Conservation (phyloP, 1,140 invertebrate genomes). For the Gonioctena quinquepunctata region DNA sequence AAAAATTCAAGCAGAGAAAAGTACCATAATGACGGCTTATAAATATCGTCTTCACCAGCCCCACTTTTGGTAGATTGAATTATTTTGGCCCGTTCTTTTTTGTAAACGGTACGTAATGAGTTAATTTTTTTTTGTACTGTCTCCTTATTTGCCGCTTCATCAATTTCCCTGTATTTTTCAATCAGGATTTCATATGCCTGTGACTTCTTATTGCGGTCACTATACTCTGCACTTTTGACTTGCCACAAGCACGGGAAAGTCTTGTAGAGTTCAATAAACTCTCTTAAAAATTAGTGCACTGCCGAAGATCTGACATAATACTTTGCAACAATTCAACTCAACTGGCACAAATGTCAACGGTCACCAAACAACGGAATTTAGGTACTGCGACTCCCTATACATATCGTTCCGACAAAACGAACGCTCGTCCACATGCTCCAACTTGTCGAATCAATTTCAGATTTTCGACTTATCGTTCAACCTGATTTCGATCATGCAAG, state of each 20-base stretch:
- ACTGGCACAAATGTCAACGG: neutral
- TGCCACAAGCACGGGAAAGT: constrained; percentile 11
- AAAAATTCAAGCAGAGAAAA: neutral
- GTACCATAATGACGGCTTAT: constrained; percentile 14
- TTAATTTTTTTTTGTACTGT: constrained; percentile 25
- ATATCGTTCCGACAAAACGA: neutral
- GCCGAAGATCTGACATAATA: neutral
- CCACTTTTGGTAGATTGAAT: constrained; percentile 7
- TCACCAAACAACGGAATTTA: neutral
- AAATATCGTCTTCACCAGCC: constrained; percentile 11
- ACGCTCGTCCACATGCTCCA: neutral
- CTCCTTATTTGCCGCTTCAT: constrained; percentile 17
- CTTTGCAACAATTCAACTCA: no score
- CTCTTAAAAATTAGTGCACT: constrained; percentile 16
- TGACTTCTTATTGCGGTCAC: constrained; percentile 17
- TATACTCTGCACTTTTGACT: constrained; percentile 18
- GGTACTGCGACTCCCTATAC: no score
- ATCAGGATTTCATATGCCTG: constrained; percentile 15
- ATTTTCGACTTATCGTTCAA: no score
- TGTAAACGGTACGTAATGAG: constrained; percentile 15
- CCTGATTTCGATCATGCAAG: no score
- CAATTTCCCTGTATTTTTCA: constrained; percentile 17
- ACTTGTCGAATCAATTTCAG: neutral
- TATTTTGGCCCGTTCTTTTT: constrained; percentile 15
- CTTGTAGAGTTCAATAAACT: constrained; percentile 20